phyloP scores from a whole-genome alignment of 2,113 vertebrate species.

The Eurypyga helias region DNA sequence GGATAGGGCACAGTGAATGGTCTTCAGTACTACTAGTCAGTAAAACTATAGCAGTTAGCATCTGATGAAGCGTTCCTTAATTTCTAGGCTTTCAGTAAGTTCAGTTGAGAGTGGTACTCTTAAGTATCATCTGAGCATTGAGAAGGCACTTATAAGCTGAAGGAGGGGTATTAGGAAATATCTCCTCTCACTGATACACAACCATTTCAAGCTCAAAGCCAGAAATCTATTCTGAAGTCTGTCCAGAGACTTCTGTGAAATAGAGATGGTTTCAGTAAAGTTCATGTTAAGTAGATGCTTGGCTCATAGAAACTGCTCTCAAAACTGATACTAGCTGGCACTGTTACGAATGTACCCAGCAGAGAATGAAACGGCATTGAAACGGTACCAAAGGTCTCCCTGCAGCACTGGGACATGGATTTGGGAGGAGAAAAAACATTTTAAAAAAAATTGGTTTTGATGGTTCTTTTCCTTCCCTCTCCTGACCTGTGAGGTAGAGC shows the following conservation, averaged over 20 bases:
- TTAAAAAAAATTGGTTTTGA: not conserved
- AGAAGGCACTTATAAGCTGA: not conserved
- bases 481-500: not conserved
- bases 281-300: not conserved
- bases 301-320: not conserved
- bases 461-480: not conserved
- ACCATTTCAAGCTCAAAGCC: not conserved
- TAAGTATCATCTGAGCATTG: not conserved
- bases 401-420: not conserved
- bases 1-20: not conserved
- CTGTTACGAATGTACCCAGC: not conserved
- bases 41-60: not conserved
- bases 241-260: not conserved
- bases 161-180: not conserved
- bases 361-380: not conserved
- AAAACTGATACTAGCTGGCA: not conserved
- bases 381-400: not conserved
- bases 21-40: not conserved
- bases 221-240: not conserved
- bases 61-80: not conserved
- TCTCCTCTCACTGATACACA: not conserved
- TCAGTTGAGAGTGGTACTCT: not conserved
- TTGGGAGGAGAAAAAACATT: not conserved
- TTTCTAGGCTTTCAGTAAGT: not conserved
- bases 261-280: not conserved